A percentile compares a stretch with the other conserved stretches of the same genome.
These are phyloP conservation scores for Zosterops pallidus DNA, from an alignment of 2,113 vertebrate species.

Conservation along the genomic window DNA sequence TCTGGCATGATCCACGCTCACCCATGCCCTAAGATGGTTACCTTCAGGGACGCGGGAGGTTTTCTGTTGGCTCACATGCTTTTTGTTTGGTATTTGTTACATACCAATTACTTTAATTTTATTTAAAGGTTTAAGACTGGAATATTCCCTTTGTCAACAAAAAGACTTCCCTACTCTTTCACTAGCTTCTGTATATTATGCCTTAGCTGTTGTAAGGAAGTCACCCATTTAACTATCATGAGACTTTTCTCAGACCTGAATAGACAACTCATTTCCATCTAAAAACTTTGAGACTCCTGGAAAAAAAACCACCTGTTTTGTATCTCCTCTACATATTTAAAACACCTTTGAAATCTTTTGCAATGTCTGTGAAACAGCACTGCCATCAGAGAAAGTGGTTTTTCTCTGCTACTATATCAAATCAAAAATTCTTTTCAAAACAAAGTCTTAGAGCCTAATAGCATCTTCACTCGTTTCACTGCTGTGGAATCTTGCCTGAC, in stretches of 20 bases:
- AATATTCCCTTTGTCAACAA: background rate
- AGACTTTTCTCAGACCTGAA: background rate
- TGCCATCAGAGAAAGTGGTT: background rate
- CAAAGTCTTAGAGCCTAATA: background rate
- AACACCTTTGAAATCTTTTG: background rate
- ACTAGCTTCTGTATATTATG: background rate
- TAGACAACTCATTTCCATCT: background rate
- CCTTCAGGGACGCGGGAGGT: background rate
- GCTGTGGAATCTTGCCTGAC: background rate
- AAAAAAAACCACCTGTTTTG: background rate
- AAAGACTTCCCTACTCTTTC: background rate
- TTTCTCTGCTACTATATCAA: background rate
- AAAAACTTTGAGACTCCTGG: background rate
- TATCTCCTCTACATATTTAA: background rate
- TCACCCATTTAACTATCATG: background rate
- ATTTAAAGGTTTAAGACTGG: background rate
- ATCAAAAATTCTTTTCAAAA: background rate
- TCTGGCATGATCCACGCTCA: background rate
- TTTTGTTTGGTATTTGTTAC: background rate
- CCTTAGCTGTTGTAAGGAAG: background rate
- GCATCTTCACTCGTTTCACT: background rate
- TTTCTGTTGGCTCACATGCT: background rate
- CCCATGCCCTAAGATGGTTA: rapidly evolving
- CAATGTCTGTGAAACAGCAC: background rate
- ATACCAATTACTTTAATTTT: background rate